Evolutionary conservation across 2,113 vertebrate species (phyloP), one percentile per base, ranked within the genome.

Genomic region (Neotragus pygmaeus): DNA sequence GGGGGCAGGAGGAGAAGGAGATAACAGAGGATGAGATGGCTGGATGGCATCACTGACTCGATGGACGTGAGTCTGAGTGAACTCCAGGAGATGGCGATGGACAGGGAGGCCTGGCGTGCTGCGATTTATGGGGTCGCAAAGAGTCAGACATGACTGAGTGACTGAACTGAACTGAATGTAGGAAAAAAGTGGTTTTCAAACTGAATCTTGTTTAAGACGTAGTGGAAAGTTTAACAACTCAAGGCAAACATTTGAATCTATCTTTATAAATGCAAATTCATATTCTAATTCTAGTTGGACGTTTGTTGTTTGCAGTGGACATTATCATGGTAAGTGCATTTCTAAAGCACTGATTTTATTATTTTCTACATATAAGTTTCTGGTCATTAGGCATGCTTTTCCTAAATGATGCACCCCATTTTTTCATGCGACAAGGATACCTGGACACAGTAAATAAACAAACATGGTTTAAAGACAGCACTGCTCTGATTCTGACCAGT

Each of bases 251-350:
- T 33, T 95, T 39, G 45, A 89, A 58, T 85, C 7, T 70, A 36
- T 70, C 23, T 90, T 92, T 95, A 64, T 90, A 39, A 57, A 82
- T 2, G 81, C 33, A 66, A 43, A 60, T 91, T 47, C 95, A 49
- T 70, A 78, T 89, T 30, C 13, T 86, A 81, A 84, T 80, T 84
- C 13, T 75, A 23, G 66, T 92, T 90, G 33, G 11, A 88, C 81
- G 62, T 89, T 53, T 39, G 5, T 58, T 81, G 16, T 97, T 73
- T 25, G 43, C 51, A 62, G 17, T 70, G 75, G 30, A 66, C 16
- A 55, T 82, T 86, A 28, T 6, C 10, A 28, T 91, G 36, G 21
- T 77, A 92, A 97, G 85, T 86, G 28, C 28, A 82, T 91, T 92
- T 94, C 2, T 25, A 84, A 2, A 49, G 28, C 90, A 51, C 16